Evolutionary conservation across 2,888 invertebrate genomes (phyloP).

Genomic region (Cataglyphis livida): DNA sequence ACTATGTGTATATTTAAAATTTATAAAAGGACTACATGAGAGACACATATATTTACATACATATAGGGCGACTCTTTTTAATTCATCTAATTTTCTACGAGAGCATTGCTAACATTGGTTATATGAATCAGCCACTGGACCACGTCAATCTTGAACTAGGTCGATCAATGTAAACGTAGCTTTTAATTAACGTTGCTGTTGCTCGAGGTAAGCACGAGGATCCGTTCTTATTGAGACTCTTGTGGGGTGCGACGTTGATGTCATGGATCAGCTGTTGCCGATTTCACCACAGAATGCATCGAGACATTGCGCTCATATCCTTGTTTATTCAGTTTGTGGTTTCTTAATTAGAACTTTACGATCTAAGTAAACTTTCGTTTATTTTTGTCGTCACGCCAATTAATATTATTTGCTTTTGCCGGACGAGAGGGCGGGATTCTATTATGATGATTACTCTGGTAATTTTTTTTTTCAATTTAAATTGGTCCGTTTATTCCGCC

Average conservation of each 20-base stretch:
- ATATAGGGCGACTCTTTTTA: neutral
- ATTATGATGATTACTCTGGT: neutral
- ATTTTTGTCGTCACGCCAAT: neutral
- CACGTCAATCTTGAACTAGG: neutral
- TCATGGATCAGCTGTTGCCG: slow-evolving; percentile 31
- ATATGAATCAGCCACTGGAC: neutral
- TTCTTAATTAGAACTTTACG: slow-evolving; percentile 19
- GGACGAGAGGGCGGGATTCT: neutral
- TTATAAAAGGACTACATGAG: neutral
- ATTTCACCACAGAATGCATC: neutral
- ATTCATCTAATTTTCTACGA: neutral
- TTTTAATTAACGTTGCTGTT: slow-evolving; percentile 20
- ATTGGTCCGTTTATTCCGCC: slow-evolving; percentile 26
- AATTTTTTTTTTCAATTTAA: slow-evolving; percentile 10
- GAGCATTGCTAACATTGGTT: neutral
- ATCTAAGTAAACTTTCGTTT: slow-evolving; percentile 6
- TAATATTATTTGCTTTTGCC: neutral
- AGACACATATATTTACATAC: neutral
- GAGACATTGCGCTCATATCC: slow-evolving; percentile 9
- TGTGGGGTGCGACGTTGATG: slow-evolving; percentile 32
- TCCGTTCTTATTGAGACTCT: slow-evolving; percentile 4
- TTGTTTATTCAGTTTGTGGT: neutral
- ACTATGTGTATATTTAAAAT: neutral
- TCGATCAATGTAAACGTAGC: neutral
- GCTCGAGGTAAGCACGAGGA: neutral